Percentiles rank a stretch among this genome's conserved stretches.
These are phyloP conservation scores for Aldabrachelys gigantea DNA, from an alignment of 2,113 vertebrate species.

Conservation along the genomic window DNA sequence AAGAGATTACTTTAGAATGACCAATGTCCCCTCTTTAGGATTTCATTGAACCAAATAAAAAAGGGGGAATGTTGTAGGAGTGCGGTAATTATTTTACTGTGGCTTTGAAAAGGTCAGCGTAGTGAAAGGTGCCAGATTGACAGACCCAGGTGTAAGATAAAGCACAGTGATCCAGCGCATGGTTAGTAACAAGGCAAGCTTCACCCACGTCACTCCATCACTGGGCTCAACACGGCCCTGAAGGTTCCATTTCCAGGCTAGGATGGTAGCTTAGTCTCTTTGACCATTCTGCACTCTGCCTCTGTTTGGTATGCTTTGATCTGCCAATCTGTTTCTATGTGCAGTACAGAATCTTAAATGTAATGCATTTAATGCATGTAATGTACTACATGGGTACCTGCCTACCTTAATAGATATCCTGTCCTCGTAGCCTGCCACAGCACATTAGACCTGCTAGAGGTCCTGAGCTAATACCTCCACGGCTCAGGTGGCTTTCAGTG, in stretches of 20 bases:
- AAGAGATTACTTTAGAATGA: conserved; percentile 34
- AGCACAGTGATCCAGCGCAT: background rate
- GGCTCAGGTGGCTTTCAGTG: background rate
- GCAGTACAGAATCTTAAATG: background rate
- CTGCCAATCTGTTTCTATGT: fast-evolving
- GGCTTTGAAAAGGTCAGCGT: background rate
- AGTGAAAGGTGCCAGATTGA: background rate
- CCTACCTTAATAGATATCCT: background rate
- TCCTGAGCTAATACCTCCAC: background rate
- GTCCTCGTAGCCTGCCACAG: background rate
- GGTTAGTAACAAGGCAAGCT: background rate
- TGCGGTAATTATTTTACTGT: background rate
- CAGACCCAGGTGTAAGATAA: background rate
- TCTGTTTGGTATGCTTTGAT: background rate
- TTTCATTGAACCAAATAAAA: conserved; percentile 32
- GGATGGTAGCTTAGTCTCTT: background rate
- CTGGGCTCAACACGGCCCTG: background rate
- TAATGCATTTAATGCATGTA: background rate
- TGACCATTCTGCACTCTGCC: background rate
- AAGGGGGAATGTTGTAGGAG: background rate
- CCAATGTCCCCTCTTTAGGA: conserved; percentile 15
- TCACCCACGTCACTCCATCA: background rate
- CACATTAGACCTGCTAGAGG: background rate
- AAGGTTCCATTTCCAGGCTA: background rate
- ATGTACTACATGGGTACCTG: background rate